These are phyloP conservation scores for Saccopteryx leptura DNA, from an alignment of 2,113 vertebrate species.

Conservation along the genomic window DNA sequence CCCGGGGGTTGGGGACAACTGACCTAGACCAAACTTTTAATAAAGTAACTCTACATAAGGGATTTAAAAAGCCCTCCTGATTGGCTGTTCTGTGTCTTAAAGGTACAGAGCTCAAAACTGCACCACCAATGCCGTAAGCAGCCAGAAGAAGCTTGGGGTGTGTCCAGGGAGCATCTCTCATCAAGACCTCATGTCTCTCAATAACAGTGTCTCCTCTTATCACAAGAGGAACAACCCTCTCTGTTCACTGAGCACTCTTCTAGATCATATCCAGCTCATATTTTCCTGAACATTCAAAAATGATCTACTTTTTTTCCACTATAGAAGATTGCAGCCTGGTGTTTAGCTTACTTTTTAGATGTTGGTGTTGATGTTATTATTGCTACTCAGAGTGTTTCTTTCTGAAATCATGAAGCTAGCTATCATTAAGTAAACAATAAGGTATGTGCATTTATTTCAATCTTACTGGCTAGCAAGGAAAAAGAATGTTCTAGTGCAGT, in stretches of 20 bases:
- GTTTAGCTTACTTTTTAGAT: neutral
- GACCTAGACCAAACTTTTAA: neutral
- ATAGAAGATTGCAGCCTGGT: neutral
- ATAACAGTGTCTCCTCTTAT: neutral
- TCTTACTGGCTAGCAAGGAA: neutral
- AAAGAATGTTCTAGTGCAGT: neutral
- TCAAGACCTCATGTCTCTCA: neutral
- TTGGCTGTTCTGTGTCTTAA: neutral
- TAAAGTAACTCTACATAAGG: neutral
- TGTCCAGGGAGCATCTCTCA: neutral
- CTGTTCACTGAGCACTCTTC: neutral
- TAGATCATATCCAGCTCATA: neutral
- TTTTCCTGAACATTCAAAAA: neutral
- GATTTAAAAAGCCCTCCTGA: neutral
- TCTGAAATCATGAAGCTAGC: neutral
- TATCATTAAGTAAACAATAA: neutral
- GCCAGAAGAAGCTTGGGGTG: neutral
- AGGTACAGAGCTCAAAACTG: neutral
- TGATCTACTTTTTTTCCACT: neutral
- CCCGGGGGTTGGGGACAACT: too few species aligned
- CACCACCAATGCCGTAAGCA: neutral
- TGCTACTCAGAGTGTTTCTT: neutral
- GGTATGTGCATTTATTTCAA: neutral
- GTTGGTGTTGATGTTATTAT: neutral
- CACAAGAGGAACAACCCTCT: neutral